Evolutionary conservation across 2,888 invertebrate species (phyloP), one percentile per base, ranked within the genome.

Genomic region (Aleiodes alternator): DNA sequence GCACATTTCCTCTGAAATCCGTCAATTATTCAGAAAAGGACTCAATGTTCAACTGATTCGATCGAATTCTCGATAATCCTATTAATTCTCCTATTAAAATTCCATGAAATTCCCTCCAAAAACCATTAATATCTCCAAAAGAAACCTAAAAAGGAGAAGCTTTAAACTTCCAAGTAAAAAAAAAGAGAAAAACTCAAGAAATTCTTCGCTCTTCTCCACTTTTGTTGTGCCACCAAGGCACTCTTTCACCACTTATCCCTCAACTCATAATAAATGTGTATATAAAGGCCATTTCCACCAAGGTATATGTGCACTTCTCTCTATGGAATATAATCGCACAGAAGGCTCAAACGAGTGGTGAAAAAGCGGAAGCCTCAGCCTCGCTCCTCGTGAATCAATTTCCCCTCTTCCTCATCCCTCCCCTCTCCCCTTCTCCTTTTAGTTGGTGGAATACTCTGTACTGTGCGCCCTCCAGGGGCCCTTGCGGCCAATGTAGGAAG

Each of bases 281-380:
- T 55, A 55, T 16, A n/a, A 16, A 55, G 14, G 8, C 55, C 16
- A 55, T n/a, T 23, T 56, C 9, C 16, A 23, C 4, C 31, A 66
- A 23, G 14, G 34, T 51, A 51, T 29, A 51, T 51, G 23, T 50
- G 23, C 50, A 43, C 43, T 16, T 50, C 12, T 48, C 14, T 68
- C 31, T 11, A 31, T 61, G 51, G 56, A 64, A 56, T 70, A 75
- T 70, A 64, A 75, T 31, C 70, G 64, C 48, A 64, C 43, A 61
- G 61, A 69, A 6, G 59, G 73, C 57, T 43, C 8, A 56, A 71
- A 68, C 64, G 53, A 56, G 56, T 14, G 43, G 61, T 12, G 38
- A 61, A 61, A 64, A 70, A 66, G 43, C 70, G 71, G 75, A 71
- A 75, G 71, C 53, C 59, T 29, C 66, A 29, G 51, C 64, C 71